phyloP scores from a whole-genome alignment of 2,113 vertebrate species.

The Lepisosteus oculatus region DNA sequence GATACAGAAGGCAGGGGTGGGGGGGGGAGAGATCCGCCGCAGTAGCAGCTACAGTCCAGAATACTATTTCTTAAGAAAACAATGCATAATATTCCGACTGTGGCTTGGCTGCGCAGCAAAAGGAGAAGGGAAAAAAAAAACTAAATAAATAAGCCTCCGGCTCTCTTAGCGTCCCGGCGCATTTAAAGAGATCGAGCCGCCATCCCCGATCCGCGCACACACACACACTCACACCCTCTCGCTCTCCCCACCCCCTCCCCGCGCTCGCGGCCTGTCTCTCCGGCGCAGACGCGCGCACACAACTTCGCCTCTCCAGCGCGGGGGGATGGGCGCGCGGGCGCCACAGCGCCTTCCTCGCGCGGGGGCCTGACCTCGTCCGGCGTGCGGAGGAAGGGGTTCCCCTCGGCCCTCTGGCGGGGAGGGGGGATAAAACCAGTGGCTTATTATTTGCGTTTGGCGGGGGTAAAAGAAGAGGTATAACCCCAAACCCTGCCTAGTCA shows the following conservation, averaged over 20 bases:
- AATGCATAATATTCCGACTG: constrained; percentile 26
- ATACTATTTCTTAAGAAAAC: constrained; percentile 34
- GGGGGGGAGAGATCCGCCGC: constrained; percentile 33
- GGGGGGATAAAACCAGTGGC: neutral
- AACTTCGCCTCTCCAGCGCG: constrained; percentile 68
- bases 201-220: constrained; percentile 46
- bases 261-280: constrained; percentile 42
- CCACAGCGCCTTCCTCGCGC: constrained; percentile 33
- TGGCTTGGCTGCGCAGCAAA: constrained; percentile 25
- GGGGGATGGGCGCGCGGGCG: constrained; percentile 67
- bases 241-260: constrained; percentile 34
- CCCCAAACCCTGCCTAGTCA: neutral
- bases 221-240: constrained; percentile 51
- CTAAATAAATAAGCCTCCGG: too few species aligned
- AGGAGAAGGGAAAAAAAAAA: neutral
- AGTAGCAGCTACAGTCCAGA: constrained; percentile 34
- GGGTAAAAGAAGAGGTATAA: neutral
- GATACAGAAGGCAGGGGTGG: constrained; percentile 52
- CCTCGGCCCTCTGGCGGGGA: neutral
- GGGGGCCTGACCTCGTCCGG: constrained; percentile 39
- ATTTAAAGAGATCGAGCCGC: constrained; percentile 46
- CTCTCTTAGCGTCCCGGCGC: neutral
- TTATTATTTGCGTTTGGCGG: neutral
- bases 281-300: constrained; percentile 66
- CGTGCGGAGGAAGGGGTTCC: constrained; percentile 29